Evolutionary conservation across 2,113 vertebrate species (phyloP), one percentile per base, ranked within the genome.

Genomic region (Monopterus albus): DNA sequence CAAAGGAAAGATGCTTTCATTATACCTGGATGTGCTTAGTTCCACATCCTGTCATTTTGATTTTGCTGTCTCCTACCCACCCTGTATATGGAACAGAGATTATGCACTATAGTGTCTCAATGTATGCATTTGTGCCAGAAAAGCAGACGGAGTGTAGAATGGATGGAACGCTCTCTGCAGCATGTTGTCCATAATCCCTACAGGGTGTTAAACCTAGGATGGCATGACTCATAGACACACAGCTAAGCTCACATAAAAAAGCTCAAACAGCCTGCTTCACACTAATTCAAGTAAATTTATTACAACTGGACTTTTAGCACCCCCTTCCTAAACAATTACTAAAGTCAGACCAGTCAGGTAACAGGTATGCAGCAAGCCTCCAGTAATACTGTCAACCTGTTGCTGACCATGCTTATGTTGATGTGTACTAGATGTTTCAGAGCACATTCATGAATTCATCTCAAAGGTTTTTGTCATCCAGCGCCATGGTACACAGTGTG

Each of bases 1-100:
- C 3, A 9, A 66, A 61, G 57, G 17, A 67, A 47, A 1, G 60
- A 81, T 85, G 61, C 64, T 72, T 72, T 79, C 14, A 76, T 81
- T 84, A 81, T 36, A 62, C 29, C 33, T 15, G 52, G 43, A 74
- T 61, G 38, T 61, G 71, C 39, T 68, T 4, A 14, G 15, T 72
- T 83, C 47, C 38, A 29, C 33, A 3, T 70, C 55, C 51, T 77
- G 75, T 73, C 75, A 61, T 74, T 83, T 60, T 39, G 79, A 40
- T 88, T 82, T 66, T 8, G 2, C 65, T 21, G 20, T 58, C 10
- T 25, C 15, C 10, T 7, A 13, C 43, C 7, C 10, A 68, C 28
- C 25, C 35, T 49, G n/a, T 18, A 20, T 40, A 31, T 7, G 43
- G 36, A 72, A 56, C 26, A 15, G 51, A 82, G 72, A 84, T 80